Conservation (phyloP, 1,140 invertebrate genomes). For the Orius insidiosus region DNA sequence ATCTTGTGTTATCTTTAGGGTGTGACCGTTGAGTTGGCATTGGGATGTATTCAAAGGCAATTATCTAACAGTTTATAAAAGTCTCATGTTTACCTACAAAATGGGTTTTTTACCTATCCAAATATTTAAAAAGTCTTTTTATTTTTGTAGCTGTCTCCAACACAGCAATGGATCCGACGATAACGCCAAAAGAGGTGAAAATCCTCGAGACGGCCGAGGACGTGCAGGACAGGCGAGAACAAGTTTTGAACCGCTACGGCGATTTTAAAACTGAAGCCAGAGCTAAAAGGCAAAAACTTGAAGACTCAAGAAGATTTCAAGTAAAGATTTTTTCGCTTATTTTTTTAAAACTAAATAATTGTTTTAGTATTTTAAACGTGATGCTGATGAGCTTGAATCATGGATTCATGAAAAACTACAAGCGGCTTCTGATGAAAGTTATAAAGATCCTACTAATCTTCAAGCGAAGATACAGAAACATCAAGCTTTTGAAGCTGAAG, state of each 20-base stretch:
- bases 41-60: no score
- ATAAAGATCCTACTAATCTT: constrained; percentile 95
- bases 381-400: constrained; percentile 96
- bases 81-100: no score
- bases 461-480: constrained; percentile 98
- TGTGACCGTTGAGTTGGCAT: no score
- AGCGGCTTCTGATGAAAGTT: constrained; percentile 95
- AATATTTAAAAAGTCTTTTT: background rate
- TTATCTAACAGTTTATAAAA: no score
- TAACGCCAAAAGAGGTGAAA: constrained; percentile 82
- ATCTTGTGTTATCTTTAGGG: no score
- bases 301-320: constrained; percentile 88
- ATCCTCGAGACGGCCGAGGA: constrained; percentile 98
- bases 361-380: constrained; percentile 91
- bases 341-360: constrained; percentile 6
- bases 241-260: constrained; percentile 74
- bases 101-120: background rate
- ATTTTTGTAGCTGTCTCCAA: no score
- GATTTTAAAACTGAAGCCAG: constrained; percentile 90
- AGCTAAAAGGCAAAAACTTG: constrained; percentile 82
- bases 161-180: constrained; percentile 62
- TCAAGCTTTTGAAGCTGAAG: constrained; percentile 98
- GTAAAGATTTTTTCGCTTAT: constrained; percentile 21
- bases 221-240: constrained; percentile 87
- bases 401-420: constrained; percentile 99